A percentile compares a stretch with the other conserved stretches of the same genome.
These are phyloP conservation scores for Nymphicus hollandicus DNA, from an alignment of 2,113 vertebrate genomes.

Conservation along the genomic window DNA sequence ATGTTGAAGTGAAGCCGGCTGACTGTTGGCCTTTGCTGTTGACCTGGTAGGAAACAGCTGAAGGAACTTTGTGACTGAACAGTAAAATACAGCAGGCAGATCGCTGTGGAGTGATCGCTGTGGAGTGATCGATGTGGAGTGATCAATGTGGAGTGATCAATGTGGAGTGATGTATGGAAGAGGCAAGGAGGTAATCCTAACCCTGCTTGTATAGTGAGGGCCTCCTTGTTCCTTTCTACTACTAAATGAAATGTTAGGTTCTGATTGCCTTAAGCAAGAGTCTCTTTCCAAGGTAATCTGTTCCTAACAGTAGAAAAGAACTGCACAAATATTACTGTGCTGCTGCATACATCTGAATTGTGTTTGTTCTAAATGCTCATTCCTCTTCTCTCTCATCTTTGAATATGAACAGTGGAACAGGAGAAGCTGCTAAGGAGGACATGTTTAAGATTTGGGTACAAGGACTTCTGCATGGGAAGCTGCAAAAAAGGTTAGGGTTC, in stretches of 20 bases:
- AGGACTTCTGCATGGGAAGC: background rate
- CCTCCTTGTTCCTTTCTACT: background rate
- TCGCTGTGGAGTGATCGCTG: background rate
- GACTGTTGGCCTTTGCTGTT: background rate
- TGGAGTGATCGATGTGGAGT: background rate
- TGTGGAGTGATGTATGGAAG: background rate
- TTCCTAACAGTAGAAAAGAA: background rate
- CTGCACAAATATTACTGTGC: background rate
- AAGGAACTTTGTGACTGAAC: background rate
- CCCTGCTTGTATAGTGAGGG: background rate
- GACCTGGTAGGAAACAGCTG: background rate
- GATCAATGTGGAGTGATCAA: background rate
- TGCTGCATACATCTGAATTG: background rate
- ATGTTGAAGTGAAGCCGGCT: background rate
- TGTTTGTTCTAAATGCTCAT: background rate
- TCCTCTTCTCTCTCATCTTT: background rate
- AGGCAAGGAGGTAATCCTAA: background rate
- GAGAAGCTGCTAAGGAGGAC: background rate
- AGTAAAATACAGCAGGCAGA: background rate
- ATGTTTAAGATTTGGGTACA: background rate
- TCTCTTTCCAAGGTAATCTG: background rate
- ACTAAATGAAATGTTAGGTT: background rate
- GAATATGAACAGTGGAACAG: background rate
- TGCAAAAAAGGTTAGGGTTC: background rate
- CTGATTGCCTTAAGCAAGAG: background rate